These are phyloP conservation scores for Phrynocephalus vlangalii DNA, from an alignment of 2,797 vertebrate species.

Conservation along the genomic window DNA sequence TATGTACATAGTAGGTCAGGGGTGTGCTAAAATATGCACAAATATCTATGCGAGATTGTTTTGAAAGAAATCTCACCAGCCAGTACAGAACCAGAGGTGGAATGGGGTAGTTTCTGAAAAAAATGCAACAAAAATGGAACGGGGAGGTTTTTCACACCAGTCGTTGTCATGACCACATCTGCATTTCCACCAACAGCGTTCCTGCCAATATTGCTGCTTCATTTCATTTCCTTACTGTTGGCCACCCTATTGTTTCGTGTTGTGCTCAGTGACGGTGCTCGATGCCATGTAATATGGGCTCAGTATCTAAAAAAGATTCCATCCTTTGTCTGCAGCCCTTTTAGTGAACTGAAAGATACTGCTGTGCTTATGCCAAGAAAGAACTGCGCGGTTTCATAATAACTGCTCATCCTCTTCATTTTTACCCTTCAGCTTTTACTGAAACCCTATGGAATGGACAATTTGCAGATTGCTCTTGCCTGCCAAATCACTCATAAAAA, in stretches of 20 bases:
- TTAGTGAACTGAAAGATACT: background rate
- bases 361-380: background rate
- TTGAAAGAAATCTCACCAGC: too few relatives aligned
- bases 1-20: too few relatives aligned
- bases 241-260: background rate
- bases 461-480: conserved; percentile 80
- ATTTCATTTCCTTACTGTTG: background rate
- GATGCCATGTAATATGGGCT: background rate
- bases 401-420: conserved; percentile 33
- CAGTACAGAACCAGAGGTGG: too few relatives aligned
- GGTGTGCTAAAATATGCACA: too few relatives aligned
- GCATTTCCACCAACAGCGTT: background rate
- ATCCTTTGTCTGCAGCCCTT: conserved; percentile 24
- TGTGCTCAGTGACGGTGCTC: background rate
- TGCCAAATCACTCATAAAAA: conserved; percentile 85
- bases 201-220: background rate
- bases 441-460: conserved; percentile 74
- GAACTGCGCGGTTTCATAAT: conserved; percentile 2
- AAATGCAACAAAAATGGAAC: too few relatives aligned
- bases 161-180: background rate
- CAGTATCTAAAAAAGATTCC: conserved; percentile 8
- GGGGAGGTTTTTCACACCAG: background rate
- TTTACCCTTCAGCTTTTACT: conserved; percentile 75
- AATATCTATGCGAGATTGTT: too few relatives aligned
- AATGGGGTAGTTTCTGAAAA: too few relatives aligned